A percentile compares a stretch with the other conserved stretches of the same genome.
Conservation (phyloP, 2,797 vertebrate genomes). For the Anas bernieri region DNA sequence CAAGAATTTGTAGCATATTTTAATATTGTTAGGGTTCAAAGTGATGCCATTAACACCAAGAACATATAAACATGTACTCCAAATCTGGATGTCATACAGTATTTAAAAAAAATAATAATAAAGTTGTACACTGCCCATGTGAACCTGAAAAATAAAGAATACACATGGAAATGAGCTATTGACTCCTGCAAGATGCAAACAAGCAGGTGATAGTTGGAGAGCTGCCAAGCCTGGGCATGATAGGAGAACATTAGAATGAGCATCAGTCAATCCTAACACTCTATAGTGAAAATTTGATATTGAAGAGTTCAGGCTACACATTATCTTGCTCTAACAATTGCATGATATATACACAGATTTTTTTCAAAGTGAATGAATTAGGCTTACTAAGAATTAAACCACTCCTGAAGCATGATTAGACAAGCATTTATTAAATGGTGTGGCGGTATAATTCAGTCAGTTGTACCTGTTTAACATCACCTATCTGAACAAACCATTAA, state of each 20-base stretch:
- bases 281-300: neutral
- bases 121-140: neutral
- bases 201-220: neutral
- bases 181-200: neutral
- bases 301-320: neutral
- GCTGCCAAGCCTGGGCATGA: neutral
- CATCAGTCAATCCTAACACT: neutral
- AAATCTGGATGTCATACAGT: neutral
- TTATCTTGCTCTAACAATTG: neutral
- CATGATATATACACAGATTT: neutral
- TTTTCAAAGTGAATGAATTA: neutral
- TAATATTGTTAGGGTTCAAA: neutral
- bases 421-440: neutral
- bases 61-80: neutral
- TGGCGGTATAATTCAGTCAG: neutral
- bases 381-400: neutral
- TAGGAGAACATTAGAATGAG: neutral
- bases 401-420: neutral
- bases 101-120: neutral
- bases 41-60: neutral
- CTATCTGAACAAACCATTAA: neutral
- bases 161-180: neutral
- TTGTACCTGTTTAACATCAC: neutral
- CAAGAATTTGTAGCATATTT: neutral
- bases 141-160: neutral